phyloP scores from a whole-genome alignment of 2,797 vertebrate species.

The Takifugu ocellatus region DNA sequence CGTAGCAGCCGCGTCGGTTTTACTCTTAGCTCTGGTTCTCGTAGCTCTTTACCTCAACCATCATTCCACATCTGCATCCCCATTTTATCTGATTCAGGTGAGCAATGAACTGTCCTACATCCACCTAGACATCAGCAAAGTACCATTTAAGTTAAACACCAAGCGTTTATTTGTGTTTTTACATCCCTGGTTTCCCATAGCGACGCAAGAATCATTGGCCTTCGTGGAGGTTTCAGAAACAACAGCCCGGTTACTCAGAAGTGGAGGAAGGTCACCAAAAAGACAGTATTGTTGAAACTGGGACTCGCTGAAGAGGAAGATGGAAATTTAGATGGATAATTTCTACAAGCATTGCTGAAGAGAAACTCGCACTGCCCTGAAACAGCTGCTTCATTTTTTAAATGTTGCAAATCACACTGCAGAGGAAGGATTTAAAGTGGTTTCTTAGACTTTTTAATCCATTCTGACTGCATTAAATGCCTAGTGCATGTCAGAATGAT shows the following conservation, averaged over 20 bases:
- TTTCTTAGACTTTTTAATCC: not conserved
- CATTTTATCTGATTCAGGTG: slow-evolving; percentile 78
- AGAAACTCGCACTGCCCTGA: slow-evolving; percentile 1
- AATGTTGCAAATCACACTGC: not conserved
- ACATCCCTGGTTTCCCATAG: slow-evolving; percentile 55
- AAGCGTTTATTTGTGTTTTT: not conserved
- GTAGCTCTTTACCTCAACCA: slow-evolving; percentile 84
- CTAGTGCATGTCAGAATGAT: slow-evolving; percentile 8
- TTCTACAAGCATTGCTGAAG: slow-evolving; percentile 14
- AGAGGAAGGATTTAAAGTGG: not conserved
- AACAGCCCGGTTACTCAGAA: slow-evolving; percentile 79
- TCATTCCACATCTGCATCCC: slow-evolving; percentile 77
- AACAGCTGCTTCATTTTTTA: slow-evolving; percentile 3
- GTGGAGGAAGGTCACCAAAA: slow-evolving; percentile 83
- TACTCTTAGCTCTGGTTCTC: slow-evolving; percentile 80
- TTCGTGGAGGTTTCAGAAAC: slow-evolving; percentile 84
- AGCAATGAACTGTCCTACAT: slow-evolving; percentile 9
- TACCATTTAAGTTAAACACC: not conserved
- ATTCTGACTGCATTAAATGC: slow-evolving; percentile 15
- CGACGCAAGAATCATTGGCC: slow-evolving; percentile 80
- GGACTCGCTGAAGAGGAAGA: slow-evolving; percentile 76
- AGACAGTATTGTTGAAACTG: slow-evolving; percentile 81
- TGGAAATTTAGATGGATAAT: slow-evolving; percentile 7
- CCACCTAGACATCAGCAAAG: not conserved
- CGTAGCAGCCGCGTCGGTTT: slow-evolving; percentile 78